These are phyloP conservation scores for Zoanthus solanderi DNA, from an alignment of 92 coral and sea anemone species.

Conservation along the genomic window DNA sequence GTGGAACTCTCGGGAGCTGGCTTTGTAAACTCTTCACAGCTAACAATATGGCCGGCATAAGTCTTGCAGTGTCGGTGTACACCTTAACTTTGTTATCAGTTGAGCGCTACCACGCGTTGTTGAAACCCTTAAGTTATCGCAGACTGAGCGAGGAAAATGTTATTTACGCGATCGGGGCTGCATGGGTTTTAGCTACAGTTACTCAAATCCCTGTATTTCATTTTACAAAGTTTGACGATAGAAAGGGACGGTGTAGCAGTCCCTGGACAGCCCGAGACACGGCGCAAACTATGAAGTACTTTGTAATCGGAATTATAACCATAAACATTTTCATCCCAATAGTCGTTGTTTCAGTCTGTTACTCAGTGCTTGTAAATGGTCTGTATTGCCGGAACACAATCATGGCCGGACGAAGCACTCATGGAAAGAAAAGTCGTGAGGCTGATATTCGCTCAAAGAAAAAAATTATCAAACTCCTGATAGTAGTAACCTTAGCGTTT, in stretches of 20 bases:
- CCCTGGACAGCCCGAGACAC: slow-evolving; percentile 60
- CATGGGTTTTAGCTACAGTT: slow-evolving; percentile 69
- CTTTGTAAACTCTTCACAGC: slow-evolving; percentile 70
- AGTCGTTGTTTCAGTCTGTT: slow-evolving; percentile 65
- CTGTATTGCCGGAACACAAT: slow-evolving; percentile 78
- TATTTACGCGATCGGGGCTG: slow-evolving; percentile 57
- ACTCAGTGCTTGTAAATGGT: slow-evolving; percentile 75
- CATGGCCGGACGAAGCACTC: slow-evolving; percentile 51
- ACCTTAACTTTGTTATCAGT: slow-evolving; percentile 74
- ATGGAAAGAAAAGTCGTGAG: slow-evolving; percentile 51
- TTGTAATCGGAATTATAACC: slow-evolving; percentile 56
- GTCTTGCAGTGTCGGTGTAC: slow-evolving; percentile 71
- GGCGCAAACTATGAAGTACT: slow-evolving; percentile 56
- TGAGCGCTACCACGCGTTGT: slow-evolving; percentile 80
- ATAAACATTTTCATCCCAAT: slow-evolving; percentile 60
- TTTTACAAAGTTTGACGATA: slow-evolving; percentile 11
- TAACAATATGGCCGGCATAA: slow-evolving; percentile 72
- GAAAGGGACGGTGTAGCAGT: slow-evolving; percentile 53
- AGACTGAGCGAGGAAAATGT: slow-evolving; percentile 70
- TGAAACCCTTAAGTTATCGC: slow-evolving; percentile 64
- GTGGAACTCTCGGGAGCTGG: slow-evolving; percentile 22
- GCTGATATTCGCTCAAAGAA: slow-evolving; percentile 71
- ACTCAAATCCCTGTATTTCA: slow-evolving; percentile 74
- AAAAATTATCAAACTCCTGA: slow-evolving; percentile 67
- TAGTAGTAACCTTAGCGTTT: slow-evolving; percentile 64